Conservation (phyloP, 2,797 vertebrate genomes). For the Pteronotus mesoamericanus region DNA sequence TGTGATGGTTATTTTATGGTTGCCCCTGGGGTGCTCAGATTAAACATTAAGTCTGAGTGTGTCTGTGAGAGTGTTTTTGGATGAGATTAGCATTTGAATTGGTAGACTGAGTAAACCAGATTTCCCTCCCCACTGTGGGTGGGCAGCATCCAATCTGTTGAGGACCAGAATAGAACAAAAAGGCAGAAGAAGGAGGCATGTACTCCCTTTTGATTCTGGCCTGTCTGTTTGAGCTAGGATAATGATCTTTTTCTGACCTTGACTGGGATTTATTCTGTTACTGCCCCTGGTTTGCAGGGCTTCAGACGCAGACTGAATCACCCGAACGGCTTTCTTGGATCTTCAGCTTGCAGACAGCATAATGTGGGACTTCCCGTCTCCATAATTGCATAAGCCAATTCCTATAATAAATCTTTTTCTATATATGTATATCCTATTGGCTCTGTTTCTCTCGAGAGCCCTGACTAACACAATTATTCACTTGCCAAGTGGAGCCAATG, state of each 20-base stretch:
- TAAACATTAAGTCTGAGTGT: not conserved
- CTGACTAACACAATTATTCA: not conserved
- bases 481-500: not conserved
- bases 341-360: not conserved
- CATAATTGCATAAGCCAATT: not conserved
- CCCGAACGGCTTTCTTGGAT: not conserved
- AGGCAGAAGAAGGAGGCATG: not conserved
- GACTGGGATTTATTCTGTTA: not conserved
- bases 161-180: not conserved
- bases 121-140: not conserved
- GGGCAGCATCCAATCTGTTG: not conserved
- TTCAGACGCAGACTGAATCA: not conserved
- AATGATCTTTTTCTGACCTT: not conserved
- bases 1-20: not conserved
- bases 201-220: not conserved
- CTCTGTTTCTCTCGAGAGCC: not conserved
- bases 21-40: not conserved
- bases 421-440: not conserved
- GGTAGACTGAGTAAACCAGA: not conserved
- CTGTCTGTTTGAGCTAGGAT: not conserved
- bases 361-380: not conserved
- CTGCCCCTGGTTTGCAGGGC: not conserved
- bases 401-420: not conserved
- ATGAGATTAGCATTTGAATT: not conserved
- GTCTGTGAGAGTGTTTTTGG: not conserved